These are phyloP conservation scores for Turritopsis rubra DNA, from an alignment of 30 jellyfish, hydroid and myxozoan genomes.

Conservation along the genomic window DNA sequence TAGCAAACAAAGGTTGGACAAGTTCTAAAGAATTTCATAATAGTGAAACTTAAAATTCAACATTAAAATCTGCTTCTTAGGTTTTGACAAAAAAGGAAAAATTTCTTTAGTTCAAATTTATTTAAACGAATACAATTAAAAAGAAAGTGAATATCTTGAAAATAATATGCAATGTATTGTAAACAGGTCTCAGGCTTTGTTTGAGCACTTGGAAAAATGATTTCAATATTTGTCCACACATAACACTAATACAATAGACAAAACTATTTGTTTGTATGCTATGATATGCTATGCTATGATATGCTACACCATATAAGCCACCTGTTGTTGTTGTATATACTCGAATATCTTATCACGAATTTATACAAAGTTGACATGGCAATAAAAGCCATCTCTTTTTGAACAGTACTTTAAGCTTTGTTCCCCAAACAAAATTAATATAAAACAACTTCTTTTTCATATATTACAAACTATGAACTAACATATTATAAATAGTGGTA, in stretches of 20 bases:
- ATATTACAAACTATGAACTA: background rate
- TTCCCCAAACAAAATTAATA: background rate
- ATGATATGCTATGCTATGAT: background rate
- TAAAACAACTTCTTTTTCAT: background rate
- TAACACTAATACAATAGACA: background rate
- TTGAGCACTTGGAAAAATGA: too few species aligned
- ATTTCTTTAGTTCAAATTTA: background rate
- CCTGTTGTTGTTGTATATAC: background rate
- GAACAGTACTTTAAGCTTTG: too few species aligned
- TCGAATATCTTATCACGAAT: background rate
- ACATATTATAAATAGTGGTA: background rate
- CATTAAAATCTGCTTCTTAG: too few species aligned
- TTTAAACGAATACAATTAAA: background rate
- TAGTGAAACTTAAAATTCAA: too few species aligned
- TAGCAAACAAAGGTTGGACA: too few species aligned
- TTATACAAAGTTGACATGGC: background rate
- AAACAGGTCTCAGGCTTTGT: background rate
- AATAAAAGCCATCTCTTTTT: too few species aligned
- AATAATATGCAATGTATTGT: background rate
- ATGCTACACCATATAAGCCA: background rate
- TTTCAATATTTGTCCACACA: background rate
- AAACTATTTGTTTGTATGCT: background rate
- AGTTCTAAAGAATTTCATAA: too few species aligned
- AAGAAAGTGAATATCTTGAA: background rate
- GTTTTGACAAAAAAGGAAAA: background rate